Evolutionary conservation across 2,888 invertebrate genomes (phyloP), one percentile per base, ranked within the genome.

Genomic region (Dorcus parallelipipedus): DNA sequence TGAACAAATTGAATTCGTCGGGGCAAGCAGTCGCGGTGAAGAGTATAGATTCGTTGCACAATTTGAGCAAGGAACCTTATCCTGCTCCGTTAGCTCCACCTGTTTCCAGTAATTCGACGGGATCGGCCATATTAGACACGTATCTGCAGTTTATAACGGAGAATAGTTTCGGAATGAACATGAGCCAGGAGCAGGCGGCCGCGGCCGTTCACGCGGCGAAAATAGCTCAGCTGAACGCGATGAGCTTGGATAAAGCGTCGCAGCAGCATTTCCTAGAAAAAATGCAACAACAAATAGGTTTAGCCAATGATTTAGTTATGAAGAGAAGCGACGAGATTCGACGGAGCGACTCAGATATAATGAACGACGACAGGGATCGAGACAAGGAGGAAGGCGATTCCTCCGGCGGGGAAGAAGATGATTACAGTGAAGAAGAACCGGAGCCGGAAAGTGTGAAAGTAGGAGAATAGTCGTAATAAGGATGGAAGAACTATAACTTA

Each of bases 91-190:
- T 81, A 66, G 78, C 75, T 61, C 80, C 75, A 56, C 79, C 76
- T 55, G 10, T 71, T 73, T 10, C 75, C 75, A 17, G 73, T 17
- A 76, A 80, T 69, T 83, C 88, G 60, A 84, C 89, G 52, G 86
- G 90, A 47, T 90, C 90, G 3, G 90, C 92, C 2, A 84, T 94
- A 56, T 79, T 94, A 61, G 93, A 94, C 76, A 93, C 93, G 9
- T 94, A 94, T 75, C 83, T 94, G 61, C 93, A 94, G 76, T 88
- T 92, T 71, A 92, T 94, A 71, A 90, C 91, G 2, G 93, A 93
- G 75, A 93, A 90, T 72, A 87, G 90, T 52, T 86, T 87, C 61
- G 85, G 89, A 58, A 83, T 85, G 81, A 84, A 84, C 9, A 82
- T 87, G 76, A 82, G 83, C 63, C 83, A 85, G 49, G 88, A 88